Evolutionary conservation across 2,888 invertebrate species (phyloP).

Genomic region (Pachycephus smyrnensis): DNA sequence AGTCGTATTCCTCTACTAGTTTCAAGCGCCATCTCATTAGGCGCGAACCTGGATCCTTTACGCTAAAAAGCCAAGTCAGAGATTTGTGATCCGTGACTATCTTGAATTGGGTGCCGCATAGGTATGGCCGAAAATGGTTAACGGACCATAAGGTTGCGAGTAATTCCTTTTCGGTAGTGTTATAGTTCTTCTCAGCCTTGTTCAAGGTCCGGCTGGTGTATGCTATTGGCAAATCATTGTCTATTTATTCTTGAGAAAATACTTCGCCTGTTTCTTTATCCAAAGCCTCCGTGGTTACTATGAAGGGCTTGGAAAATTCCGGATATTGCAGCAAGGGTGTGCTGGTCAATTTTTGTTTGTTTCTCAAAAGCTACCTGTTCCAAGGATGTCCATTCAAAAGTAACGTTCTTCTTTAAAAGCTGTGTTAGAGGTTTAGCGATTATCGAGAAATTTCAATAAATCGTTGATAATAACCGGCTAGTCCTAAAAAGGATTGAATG

Average conservation of each 20-base stretch:
- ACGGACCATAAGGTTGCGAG: constrained; percentile 29
- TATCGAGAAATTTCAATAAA: constrained; percentile 24
- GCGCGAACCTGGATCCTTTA: constrained; percentile 37
- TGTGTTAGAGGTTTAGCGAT: constrained; percentile 22
- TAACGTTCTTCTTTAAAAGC: constrained; percentile 19
- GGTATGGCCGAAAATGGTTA: constrained; percentile 46
- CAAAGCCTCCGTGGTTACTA: constrained; percentile 47
- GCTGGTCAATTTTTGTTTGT: constrained; percentile 22
- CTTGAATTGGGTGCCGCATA: constrained; percentile 45
- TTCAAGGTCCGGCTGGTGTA: constrained; percentile 45
- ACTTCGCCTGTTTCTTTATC: constrained; percentile 41
- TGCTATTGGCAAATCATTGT: constrained; percentile 42
- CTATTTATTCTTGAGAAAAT: constrained; percentile 35
- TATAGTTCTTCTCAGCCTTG: constrained; percentile 40
- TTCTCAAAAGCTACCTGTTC: constrained; percentile 24
- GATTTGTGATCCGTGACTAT: constrained; percentile 55
- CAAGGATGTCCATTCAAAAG: constrained; percentile 23
- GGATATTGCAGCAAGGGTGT: constrained; percentile 41
- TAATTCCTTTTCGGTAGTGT: constrained; percentile 36
- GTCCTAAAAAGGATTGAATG: constrained; percentile 23
- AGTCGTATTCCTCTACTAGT: constrained; percentile 47
- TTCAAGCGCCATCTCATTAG: constrained; percentile 48
- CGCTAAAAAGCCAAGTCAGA: constrained; percentile 25
- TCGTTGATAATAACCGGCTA: constrained; percentile 27
- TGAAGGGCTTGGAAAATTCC: constrained; percentile 45